Conservation (phyloP, 2,888 invertebrate species). For the Amaurobius ferox region DNA sequence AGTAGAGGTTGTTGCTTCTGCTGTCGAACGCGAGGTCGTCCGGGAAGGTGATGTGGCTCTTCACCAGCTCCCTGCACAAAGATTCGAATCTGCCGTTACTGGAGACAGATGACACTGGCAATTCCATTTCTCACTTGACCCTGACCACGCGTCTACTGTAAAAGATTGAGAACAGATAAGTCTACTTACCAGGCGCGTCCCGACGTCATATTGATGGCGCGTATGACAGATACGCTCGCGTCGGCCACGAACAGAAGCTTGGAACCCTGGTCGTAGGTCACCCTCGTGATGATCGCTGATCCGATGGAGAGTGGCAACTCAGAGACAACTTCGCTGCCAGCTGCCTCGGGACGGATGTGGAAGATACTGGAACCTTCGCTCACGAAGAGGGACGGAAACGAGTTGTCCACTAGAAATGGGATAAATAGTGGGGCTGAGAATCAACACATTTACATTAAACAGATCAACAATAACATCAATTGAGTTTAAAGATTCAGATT, state of each 20-base stretch:
- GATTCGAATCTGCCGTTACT: too few relatives aligned
- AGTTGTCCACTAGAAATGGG: slow-evolving; percentile 77
- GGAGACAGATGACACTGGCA: too few relatives aligned
- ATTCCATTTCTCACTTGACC: too few relatives aligned
- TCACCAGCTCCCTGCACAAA: slow-evolving; percentile 74
- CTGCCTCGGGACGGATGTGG: slow-evolving; percentile 82
- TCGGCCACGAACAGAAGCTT: slow-evolving; percentile 79
- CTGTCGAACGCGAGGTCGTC: slow-evolving; percentile 84
- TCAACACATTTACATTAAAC: not conserved
- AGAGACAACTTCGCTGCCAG: slow-evolving; percentile 79
- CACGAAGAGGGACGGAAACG: slow-evolving; percentile 81
- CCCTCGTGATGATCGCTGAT: slow-evolving; percentile 81
- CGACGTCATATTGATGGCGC: slow-evolving; percentile 44
- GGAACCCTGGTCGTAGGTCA: slow-evolving; percentile 83
- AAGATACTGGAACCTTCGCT: slow-evolving; percentile 81
- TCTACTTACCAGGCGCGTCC: slow-evolving; percentile 22
- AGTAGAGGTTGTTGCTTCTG: slow-evolving; percentile 85
- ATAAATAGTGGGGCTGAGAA: too few relatives aligned
- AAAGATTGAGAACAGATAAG: too few relatives aligned
- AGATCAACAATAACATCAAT: not conserved
- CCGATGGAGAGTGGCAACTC: slow-evolving; percentile 27
- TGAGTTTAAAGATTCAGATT: too few relatives aligned
- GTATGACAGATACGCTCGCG: slow-evolving; percentile 24
- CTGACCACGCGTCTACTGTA: too few relatives aligned
- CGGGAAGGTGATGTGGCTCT: slow-evolving; percentile 79